These are phyloP conservation scores for Dichetophora obliterata DNA, from an alignment of 2,888 invertebrate species.

Conservation along the genomic window DNA sequence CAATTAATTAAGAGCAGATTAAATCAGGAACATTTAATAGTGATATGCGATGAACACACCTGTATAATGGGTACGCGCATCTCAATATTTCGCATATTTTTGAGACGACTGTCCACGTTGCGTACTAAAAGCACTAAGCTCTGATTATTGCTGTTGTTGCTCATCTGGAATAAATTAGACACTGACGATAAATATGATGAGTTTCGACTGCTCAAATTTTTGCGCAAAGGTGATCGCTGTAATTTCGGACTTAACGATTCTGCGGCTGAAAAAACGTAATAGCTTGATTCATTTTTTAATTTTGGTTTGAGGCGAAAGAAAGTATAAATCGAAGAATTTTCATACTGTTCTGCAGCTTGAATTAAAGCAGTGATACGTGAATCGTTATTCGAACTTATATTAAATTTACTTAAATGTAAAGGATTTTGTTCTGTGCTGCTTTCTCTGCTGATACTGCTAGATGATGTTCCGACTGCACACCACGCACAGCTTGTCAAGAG, in stretches of 20 bases:
- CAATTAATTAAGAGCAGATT: neutral
- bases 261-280: neutral
- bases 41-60: conserved; percentile 50
- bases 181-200: neutral
- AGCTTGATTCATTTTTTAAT: neutral
- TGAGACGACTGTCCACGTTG: conserved; percentile 62
- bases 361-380: neutral
- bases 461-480: neutral
- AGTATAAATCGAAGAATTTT: neutral
- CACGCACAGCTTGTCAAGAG: neutral
- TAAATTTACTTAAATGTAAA: neutral
- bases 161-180: neutral
- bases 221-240: neutral
- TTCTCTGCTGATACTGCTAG: neutral
- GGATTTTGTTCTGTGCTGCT: neutral
- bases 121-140: conserved; percentile 62
- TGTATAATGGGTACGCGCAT: conserved; percentile 67
- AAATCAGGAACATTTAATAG: neutral
- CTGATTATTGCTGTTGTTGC: conserved; percentile 56
- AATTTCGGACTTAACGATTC: no score
- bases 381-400: neutral
- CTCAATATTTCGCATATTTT: conserved; percentile 66
- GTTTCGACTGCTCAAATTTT: neutral
- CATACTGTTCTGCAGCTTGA: neutral
- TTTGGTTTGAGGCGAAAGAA: neutral